phyloP scores from a whole-genome alignment of 2,888 invertebrate species.

The Drosophila mettleri region DNA sequence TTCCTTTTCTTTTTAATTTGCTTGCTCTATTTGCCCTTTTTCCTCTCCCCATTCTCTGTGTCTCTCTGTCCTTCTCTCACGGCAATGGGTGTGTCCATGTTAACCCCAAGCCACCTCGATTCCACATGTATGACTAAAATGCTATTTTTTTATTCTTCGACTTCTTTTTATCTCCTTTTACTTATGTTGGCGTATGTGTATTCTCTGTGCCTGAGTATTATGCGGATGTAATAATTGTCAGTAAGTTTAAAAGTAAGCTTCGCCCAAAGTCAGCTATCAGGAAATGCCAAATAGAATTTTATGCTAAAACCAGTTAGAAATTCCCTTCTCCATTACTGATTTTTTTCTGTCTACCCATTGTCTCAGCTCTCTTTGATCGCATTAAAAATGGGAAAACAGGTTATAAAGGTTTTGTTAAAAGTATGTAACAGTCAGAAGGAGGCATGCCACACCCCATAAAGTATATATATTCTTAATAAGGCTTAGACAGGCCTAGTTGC shows the following conservation, averaged over 20 bases:
- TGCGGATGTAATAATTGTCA: slow-evolving; percentile 81
- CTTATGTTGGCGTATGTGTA: slow-evolving; percentile 18
- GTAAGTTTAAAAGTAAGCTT: slow-evolving; percentile 69
- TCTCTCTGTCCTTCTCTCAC: neutral
- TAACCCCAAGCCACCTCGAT: slow-evolving; percentile 15
- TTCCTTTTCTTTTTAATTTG: slow-evolving; percentile 79
- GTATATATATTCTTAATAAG: too few species aligned
- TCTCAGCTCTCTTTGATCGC: neutral
- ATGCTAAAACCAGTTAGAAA: slow-evolving; percentile 54
- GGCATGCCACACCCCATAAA: too few species aligned
- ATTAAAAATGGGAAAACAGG: too few species aligned
- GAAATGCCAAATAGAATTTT: slow-evolving; percentile 74
- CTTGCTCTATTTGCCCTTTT: slow-evolving; percentile 31
- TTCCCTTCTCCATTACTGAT: slow-evolving; percentile 5
- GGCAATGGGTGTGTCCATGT: slow-evolving; percentile 32
- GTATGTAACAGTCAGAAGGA: too few species aligned
- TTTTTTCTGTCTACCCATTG: neutral
- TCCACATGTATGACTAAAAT: slow-evolving; percentile 47
- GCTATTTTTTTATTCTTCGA: slow-evolving; percentile 49
- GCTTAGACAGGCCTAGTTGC: too few species aligned
- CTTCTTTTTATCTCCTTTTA: slow-evolving; percentile 45
- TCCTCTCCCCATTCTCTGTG: neutral
- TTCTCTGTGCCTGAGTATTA: slow-evolving; percentile 47
- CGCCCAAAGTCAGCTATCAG: slow-evolving; percentile 62
- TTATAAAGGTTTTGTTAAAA: too few species aligned